These are phyloP conservation scores for Zoanthus gigantus DNA, from an alignment of 92 coral and sea anemone species.

Conservation along the genomic window DNA sequence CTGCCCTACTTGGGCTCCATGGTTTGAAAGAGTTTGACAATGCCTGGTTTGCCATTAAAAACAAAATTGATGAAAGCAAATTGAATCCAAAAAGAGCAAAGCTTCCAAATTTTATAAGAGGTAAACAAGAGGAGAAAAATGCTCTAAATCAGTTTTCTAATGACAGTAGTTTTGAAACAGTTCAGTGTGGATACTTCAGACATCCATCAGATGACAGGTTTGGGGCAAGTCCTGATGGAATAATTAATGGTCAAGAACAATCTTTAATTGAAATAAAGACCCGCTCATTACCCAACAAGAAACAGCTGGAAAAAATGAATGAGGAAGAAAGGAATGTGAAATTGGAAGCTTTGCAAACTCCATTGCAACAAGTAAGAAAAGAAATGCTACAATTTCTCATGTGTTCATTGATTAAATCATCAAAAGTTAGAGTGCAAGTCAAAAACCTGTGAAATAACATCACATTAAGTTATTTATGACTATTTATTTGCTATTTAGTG, in stretches of 20 bases:
- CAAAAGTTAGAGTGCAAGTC: too few relatives aligned
- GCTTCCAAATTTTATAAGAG: slow-evolving; percentile 44
- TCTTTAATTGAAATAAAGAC: slow-evolving; percentile 30
- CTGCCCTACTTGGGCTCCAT: slow-evolving; percentile 62
- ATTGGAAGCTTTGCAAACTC: slow-evolving; percentile 54
- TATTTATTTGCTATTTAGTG: too few relatives aligned
- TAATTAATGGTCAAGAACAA: slow-evolving; percentile 9
- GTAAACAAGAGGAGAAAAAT: slow-evolving; percentile 47
- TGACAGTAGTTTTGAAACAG: slow-evolving; percentile 29
- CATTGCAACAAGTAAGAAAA: slow-evolving; percentile 43
- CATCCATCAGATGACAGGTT: slow-evolving; percentile 45
- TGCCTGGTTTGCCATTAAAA: slow-evolving; percentile 64
- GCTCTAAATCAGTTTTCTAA: slow-evolving; percentile 23
- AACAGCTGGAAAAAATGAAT: slow-evolving; percentile 47
- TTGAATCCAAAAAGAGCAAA: slow-evolving; percentile 41
- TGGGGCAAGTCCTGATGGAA: slow-evolving; percentile 61
- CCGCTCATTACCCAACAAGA: slow-evolving; percentile 36
- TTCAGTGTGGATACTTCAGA: slow-evolving; percentile 50
- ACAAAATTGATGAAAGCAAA: slow-evolving; percentile 45
- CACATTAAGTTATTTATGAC: too few relatives aligned
- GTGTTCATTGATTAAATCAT: too few relatives aligned
- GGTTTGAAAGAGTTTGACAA: slow-evolving; percentile 49
- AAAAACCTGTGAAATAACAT: too few relatives aligned
- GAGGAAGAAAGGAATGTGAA: slow-evolving; percentile 43
- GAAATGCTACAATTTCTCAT: too few relatives aligned